Evolutionary conservation across 2,888 invertebrate genomes (phyloP).

Genomic region (Acleris laterana): DNA sequence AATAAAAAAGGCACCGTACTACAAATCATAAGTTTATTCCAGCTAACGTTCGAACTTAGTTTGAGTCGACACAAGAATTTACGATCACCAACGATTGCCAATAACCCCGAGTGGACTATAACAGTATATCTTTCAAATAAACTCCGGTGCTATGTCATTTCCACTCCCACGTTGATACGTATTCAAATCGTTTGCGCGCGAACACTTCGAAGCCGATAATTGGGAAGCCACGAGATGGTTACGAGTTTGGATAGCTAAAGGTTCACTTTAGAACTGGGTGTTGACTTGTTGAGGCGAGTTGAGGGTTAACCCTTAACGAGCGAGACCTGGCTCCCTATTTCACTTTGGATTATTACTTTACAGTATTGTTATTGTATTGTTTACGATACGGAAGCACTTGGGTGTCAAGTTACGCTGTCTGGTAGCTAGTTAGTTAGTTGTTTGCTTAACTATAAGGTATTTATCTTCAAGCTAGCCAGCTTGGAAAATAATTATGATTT

Average conservation of each 20-base stretch:
- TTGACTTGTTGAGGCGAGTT: too few species aligned
- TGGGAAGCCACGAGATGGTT: conserved; percentile 15
- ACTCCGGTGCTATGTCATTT: conserved; percentile 11
- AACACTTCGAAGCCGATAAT: conserved; percentile 8
- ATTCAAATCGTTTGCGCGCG: conserved; percentile 20
- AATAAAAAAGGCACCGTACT: background rate
- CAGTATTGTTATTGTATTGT: too few species aligned
- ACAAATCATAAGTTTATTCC: conserved; percentile 4
- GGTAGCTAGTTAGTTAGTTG: too few species aligned
- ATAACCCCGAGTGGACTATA: conserved; percentile 33
- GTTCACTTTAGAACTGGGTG: background rate
- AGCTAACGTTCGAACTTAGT: background rate
- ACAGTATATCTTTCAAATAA: conserved; percentile 25
- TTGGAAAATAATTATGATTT: too few species aligned
- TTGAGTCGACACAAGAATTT: conserved; percentile 17
- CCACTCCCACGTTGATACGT: background rate
- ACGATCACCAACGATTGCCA: conserved; percentile 27
- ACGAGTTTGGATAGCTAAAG: conserved; percentile 10
- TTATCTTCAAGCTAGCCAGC: too few species aligned
- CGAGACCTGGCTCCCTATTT: too few species aligned
- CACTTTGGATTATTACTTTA: too few species aligned
- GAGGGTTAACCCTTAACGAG: too few species aligned
- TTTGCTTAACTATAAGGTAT: too few species aligned
- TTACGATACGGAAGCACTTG: too few species aligned
- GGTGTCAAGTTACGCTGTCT: too few species aligned